phyloP scores from a whole-genome alignment of 2,888 invertebrate genomes.

The Caprella mutica region DNA sequence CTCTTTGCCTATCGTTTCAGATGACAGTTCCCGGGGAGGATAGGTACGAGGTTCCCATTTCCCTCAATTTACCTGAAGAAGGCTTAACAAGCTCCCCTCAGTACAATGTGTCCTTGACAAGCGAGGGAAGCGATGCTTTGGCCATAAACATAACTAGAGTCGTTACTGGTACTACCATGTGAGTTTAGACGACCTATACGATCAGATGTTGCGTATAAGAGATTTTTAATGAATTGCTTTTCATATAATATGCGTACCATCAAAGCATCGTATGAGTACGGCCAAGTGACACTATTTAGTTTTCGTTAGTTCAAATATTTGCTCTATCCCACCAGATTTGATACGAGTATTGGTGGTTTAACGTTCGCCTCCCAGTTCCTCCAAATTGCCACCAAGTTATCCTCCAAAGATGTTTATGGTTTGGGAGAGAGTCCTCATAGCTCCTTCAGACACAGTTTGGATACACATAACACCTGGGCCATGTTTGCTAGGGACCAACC shows the following conservation, averaged over 20 bases:
- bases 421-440: conserved; percentile 42
- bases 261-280: too few species aligned
- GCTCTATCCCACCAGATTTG: conserved; percentile 30
- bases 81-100: conserved; percentile 28
- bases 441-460: conserved; percentile 39
- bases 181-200: not conserved
- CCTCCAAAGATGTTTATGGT: conserved; percentile 41
- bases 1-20: too few species aligned
- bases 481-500: conserved; percentile 24
- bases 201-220: too few species aligned
- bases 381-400: conserved; percentile 41
- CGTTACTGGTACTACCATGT: conserved; percentile 24
- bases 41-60: conserved; percentile 34
- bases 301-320: not conserved
- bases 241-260: too few species aligned
- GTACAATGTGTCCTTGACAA: conserved; percentile 29
- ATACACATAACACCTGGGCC: conserved; percentile 35
- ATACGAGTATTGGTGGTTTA: conserved; percentile 36
- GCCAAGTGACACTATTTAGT: too few species aligned
- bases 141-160: conserved; percentile 15
- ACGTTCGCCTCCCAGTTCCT: conserved; percentile 43
- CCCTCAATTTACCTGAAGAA: conserved; percentile 35
- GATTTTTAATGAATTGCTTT: too few species aligned
- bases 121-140: conserved; percentile 34
- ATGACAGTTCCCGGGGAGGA: conserved; percentile 14